Evolutionary conservation across 2,113 vertebrate genomes (phyloP).

Genomic region (Gymnorhina tibicen): DNA sequence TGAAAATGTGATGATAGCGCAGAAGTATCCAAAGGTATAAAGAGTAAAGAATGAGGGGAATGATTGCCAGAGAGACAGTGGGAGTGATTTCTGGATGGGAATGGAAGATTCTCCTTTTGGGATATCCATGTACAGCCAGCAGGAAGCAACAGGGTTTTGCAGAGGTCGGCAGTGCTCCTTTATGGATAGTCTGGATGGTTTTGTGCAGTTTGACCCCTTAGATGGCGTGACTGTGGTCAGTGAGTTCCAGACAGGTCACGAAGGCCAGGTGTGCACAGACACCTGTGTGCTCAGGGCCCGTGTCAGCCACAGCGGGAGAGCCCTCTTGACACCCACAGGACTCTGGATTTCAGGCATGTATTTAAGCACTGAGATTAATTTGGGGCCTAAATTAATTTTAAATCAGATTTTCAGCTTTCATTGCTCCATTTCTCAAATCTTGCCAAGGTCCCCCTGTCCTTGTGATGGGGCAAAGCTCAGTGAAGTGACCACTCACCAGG

Average conservation of each 20-base stretch:
- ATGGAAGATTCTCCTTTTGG: not conserved
- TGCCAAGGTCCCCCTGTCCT: not conserved
- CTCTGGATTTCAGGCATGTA: fast-evolving
- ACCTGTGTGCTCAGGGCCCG: not conserved
- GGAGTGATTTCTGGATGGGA: not conserved
- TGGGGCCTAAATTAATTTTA: not conserved
- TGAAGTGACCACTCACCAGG: not conserved
- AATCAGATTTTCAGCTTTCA: not conserved
- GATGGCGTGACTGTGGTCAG: not conserved
- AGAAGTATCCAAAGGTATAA: not conserved
- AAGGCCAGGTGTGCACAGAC: not conserved
- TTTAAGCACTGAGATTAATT: not conserved
- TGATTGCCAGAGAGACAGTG: not conserved
- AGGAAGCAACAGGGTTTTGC: not conserved
- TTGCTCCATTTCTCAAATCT: not conserved
- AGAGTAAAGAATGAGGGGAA: not conserved
- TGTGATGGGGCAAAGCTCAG: not conserved
- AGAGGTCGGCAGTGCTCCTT: not conserved
- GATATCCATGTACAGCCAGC: not conserved
- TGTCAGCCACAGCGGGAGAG: not conserved
- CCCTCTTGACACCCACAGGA: fast-evolving
- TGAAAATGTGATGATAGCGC: not conserved
- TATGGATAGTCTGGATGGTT: not conserved
- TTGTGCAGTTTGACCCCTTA: not conserved
- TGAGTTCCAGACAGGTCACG: fast-evolving